Base-by-base conservation (phyloP, 2,888 invertebrate genomes). In the Holacanthella duospinosa region DNA sequence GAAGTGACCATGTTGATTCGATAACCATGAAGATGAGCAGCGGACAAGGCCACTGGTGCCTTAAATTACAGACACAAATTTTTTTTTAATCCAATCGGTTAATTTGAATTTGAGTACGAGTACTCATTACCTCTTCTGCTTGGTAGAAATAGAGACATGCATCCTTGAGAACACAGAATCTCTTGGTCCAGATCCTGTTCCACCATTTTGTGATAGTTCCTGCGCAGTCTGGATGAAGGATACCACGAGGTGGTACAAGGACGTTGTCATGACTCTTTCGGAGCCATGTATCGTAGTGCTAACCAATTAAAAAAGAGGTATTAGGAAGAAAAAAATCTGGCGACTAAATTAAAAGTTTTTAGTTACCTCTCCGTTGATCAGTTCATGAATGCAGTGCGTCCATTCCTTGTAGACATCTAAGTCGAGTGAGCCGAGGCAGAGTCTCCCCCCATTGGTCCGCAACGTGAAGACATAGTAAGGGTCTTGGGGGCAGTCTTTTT, bases 81-180 rank as follows among this genome's bases (percentile, higher is more conserved):
- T 53, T 21, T 53, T 56, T 24, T 56, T 56, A 56, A 16, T 56
- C 19, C 19, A 21, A 21, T 36, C 36, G 16, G 16, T 36, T 36
- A 6, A 36, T 9, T 36, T 36, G 36, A 36, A 36, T 16, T 16
- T 29, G 26, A 27, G 12, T 55, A 12, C 6, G 6, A 53, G 21
- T n/a, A n/a, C n/a, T n/a, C n/a, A n/a, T 63, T n/a, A 69, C 71
- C 64, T 68, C 66, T 58, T 68, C 66, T 2, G 64, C 59, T 21
- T 59, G 87, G 79, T 93, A 95, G 79, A 94, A 93, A 79, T 93
- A 95, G 27, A 95, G 82, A 73, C 93, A 93, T 54, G 93, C 95
- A 77, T 94, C 93, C 78, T 94, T 95, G 55, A 95, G 82, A 43
- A 96, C 89, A 80, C 93, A 94, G 80, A 93, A 95, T 60, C 93